Evolutionary conservation across 2,888 invertebrate species (phyloP).

Genomic region (Lithophane socia): DNA sequence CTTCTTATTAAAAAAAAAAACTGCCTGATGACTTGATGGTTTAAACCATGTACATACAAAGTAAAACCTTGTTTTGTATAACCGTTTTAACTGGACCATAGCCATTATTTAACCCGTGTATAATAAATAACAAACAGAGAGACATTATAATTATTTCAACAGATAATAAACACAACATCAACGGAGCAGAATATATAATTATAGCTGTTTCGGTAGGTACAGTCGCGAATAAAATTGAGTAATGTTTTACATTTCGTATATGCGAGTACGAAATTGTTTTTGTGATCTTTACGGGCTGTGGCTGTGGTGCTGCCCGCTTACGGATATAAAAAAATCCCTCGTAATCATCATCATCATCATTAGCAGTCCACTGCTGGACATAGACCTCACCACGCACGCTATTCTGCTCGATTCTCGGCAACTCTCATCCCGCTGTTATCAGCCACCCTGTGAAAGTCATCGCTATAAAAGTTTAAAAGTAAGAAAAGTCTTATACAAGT

Average conservation of each 20-base stretch:
- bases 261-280: conserved; percentile 10
- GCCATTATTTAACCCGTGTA: neutral
- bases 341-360: too few species aligned
- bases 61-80: neutral
- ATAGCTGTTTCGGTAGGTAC: conserved; percentile 42
- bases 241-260: conserved; percentile 32
- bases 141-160: conserved; percentile 47
- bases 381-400: too few species aligned
- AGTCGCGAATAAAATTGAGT: conserved; percentile 46
- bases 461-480: too few species aligned
- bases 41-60: neutral
- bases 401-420: too few species aligned
- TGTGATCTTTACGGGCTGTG: neutral
- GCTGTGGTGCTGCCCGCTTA: neutral
- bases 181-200: conserved; percentile 44
- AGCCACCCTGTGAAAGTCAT: too few species aligned
- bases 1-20: neutral
- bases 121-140: conserved; percentile 43
- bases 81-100: neutral
- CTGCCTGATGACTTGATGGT: neutral
- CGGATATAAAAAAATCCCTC: too few species aligned
- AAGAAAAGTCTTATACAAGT: too few species aligned
- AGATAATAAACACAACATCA: conserved; percentile 32
- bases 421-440: too few species aligned
- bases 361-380: too few species aligned